Conservation (phyloP, 2,888 invertebrate genomes). For the Parnassius glacialis region DNA sequence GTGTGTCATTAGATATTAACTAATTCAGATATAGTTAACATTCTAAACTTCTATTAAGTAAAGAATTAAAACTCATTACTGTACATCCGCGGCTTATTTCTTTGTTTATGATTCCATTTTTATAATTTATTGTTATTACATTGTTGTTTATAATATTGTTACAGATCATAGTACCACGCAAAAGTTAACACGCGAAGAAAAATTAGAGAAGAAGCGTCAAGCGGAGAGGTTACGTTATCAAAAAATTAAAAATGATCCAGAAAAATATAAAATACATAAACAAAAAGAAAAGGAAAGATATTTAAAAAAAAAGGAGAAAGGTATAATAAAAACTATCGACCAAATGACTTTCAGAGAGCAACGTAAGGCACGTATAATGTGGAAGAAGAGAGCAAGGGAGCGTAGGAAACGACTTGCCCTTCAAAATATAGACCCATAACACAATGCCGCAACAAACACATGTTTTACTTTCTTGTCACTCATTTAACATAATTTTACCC, state of each 20-base stretch:
- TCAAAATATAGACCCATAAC: too few relatives aligned
- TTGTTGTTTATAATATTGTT: slow-evolving; percentile 16
- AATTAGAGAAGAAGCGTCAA: slow-evolving; percentile 29
- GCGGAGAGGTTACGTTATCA: slow-evolving; percentile 30
- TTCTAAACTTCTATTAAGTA: too few relatives aligned
- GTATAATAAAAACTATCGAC: slow-evolving; percentile 22
- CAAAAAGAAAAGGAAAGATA: slow-evolving; percentile 31
- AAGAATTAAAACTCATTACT: too few relatives aligned
- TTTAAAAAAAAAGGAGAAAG: slow-evolving; percentile 31
- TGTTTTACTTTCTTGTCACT: too few relatives aligned
- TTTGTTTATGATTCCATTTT: too few relatives aligned
- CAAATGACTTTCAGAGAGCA: slow-evolving; percentile 28
- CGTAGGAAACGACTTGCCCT: too few relatives aligned
- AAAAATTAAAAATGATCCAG: slow-evolving; percentile 32
- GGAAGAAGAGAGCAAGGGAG: too few relatives aligned
- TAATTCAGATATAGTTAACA: too few relatives aligned
- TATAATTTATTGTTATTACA: neutral
- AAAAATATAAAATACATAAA: slow-evolving; percentile 29
- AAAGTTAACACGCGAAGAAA: slow-evolving; percentile 31
- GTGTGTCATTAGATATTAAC: too few relatives aligned
- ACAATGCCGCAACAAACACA: too few relatives aligned
- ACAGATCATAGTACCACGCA: slow-evolving; percentile 27
- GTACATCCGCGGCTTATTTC: too few relatives aligned
- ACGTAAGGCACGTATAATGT: slow-evolving; percentile 9
- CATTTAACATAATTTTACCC: too few relatives aligned